Evolutionary conservation across 2,888 invertebrate species (phyloP).

Genomic region (Lepidocyrtinus sp.): DNA sequence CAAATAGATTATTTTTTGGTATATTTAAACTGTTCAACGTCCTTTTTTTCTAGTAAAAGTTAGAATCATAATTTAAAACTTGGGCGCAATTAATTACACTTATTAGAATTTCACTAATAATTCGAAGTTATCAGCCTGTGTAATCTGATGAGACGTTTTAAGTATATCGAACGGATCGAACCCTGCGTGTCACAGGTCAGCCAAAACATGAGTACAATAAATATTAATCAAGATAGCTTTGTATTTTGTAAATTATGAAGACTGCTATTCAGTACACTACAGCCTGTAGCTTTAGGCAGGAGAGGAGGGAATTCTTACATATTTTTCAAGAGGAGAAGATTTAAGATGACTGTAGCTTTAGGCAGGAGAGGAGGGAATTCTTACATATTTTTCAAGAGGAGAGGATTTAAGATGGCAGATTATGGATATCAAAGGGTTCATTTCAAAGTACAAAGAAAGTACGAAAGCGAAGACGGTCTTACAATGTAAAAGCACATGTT

Average conservation of each 20-base stretch:
- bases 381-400: not conserved
- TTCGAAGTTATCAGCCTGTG: conserved; percentile 57
- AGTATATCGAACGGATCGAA: conserved; percentile 18
- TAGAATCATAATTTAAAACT: too few species aligned
- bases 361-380: not conserved
- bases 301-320: not conserved
- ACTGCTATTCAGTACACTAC: too few species aligned
- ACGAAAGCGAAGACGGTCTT: not conserved
- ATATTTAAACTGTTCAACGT: too few species aligned
- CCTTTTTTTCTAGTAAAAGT: too few species aligned
- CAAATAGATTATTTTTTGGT: too few species aligned
- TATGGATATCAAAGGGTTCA: not conserved
- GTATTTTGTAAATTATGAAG: too few species aligned
- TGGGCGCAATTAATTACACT: conserved; percentile 9
- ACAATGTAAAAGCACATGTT: too few species aligned
- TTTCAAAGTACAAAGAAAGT: not conserved
- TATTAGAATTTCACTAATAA: conserved; percentile 47
- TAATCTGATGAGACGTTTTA: conserved; percentile 19
- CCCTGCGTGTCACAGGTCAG: conserved; percentile 36
- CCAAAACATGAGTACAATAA: not conserved
- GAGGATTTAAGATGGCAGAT: not conserved
- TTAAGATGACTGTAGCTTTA: too few species aligned
- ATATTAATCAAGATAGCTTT: not conserved
- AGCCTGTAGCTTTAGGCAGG: too few species aligned
- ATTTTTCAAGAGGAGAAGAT: not conserved